A percentile compares a stretch with the other conserved stretches of the same genome.
Conservation (phyloP, 2,888 invertebrate species). For the Noctua comes region DNA sequence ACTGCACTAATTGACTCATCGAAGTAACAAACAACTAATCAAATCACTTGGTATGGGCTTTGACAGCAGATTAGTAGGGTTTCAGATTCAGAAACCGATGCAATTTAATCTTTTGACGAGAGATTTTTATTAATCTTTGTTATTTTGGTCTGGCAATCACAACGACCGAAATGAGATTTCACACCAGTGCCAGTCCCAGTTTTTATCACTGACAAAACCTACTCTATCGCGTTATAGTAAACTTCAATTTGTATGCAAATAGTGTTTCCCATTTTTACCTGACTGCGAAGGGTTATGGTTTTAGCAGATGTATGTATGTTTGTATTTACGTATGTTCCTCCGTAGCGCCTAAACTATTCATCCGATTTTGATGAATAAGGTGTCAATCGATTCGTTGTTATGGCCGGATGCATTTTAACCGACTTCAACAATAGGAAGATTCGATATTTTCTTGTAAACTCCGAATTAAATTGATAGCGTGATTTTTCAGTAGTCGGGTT, state of each 20-base stretch:
- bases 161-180: background rate
- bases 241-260: background rate
- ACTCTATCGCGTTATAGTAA: background rate
- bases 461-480: no score
- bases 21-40: background rate
- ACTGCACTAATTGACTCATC: background rate
- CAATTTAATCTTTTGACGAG: background rate
- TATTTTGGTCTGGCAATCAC: constrained; percentile 1
- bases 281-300: no score
- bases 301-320: no score
- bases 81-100: background rate
- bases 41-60: background rate
- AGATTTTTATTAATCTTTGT: background rate
- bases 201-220: background rate
- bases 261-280: background rate
- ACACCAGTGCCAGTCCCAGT: background rate
- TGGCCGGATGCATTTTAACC: no score
- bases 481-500: no score
- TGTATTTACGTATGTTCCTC: no score
- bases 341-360: no score
- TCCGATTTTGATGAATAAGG: no score
- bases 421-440: no score
- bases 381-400: no score
- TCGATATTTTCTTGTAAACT: no score
- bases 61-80: background rate